Conservation (phyloP, 1,140 invertebrate species). For the Drosophila saltans region DNA sequence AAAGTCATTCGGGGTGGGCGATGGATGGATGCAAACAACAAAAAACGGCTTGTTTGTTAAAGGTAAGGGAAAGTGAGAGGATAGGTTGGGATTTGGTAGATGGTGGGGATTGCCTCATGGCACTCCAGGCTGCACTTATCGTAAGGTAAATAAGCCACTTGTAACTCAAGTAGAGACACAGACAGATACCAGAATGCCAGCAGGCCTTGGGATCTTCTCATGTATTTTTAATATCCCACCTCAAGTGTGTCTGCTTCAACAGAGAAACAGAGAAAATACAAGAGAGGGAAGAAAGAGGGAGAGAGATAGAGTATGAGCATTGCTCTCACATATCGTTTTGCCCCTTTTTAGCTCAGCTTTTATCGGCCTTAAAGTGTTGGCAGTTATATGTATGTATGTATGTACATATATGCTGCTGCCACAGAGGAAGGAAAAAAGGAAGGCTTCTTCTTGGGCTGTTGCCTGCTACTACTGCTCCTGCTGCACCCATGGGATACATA, state of each 20-base stretch:
- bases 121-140: conserved; percentile 78
- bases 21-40: too few relatives aligned
- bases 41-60: too few relatives aligned
- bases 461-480: conserved; percentile 34
- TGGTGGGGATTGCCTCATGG: conserved; percentile 37
- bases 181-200: conserved; percentile 30
- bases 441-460: conserved; percentile 16
- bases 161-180: conserved; percentile 67
- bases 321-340: conserved; percentile 35
- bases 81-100: not conserved
- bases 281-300: not conserved
- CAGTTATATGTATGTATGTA: conserved; percentile 36
- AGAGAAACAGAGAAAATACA: conserved; percentile 16
- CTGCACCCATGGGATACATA: conserved; percentile 70
- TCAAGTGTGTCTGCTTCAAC: conserved; percentile 69
- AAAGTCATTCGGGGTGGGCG: not conserved
- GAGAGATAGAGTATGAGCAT: conserved; percentile 16
- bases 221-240: conserved; percentile 79
- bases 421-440: conserved; percentile 7
- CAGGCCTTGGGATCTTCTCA: conserved; percentile 45
- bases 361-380: conserved; percentile 72
- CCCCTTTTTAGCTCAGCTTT: conserved; percentile 61
- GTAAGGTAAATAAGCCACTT: conserved; percentile 79
- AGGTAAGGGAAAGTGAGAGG: too few relatives aligned
- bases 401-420: not conserved